Percentiles rank a stretch among this genome's conserved stretches.
Evolutionary conservation across 2,888 invertebrate genomes (phyloP).

Genomic region (Lepidochrysops patricia): DNA sequence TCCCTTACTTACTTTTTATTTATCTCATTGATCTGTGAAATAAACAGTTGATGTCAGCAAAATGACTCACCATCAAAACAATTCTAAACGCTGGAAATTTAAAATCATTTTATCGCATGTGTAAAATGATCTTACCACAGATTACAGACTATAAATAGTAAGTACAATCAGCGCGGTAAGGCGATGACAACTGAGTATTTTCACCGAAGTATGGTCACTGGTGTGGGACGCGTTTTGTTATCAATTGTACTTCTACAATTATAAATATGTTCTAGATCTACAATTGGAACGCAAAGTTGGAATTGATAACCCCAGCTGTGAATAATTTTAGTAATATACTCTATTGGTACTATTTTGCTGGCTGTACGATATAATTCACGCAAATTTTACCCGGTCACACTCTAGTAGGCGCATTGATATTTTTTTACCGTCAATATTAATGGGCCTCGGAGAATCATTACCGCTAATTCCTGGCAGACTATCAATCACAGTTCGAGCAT

Average conservation of each 20-base stretch:
- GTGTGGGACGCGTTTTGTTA: too few relatives aligned
- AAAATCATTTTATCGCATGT: neutral
- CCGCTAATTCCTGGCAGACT: neutral
- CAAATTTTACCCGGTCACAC: neutral
- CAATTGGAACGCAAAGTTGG: neutral
- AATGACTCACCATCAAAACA: neutral
- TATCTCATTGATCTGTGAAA: too few relatives aligned
- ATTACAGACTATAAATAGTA: neutral
- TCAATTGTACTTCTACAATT: neutral
- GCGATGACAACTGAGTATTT: neutral
- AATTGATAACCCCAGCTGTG: neutral
- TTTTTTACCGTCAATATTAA: slow-evolving; percentile 2
- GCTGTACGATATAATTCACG: neutral
- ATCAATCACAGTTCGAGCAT: neutral
- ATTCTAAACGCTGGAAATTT: neutral
- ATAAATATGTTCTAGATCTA: neutral
- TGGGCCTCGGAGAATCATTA: slow-evolving; percentile 3
- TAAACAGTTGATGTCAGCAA: neutral
- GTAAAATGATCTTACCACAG: neutral
- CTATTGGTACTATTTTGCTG: neutral
- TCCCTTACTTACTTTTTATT: too few relatives aligned
- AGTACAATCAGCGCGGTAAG: neutral
- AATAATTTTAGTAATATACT: neutral
- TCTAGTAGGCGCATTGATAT: slow-evolving; percentile 2
- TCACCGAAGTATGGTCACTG: neutral